Base-by-base conservation (phyloP, 1,140 invertebrate species). In the Meloidogyne hapla region DNA sequence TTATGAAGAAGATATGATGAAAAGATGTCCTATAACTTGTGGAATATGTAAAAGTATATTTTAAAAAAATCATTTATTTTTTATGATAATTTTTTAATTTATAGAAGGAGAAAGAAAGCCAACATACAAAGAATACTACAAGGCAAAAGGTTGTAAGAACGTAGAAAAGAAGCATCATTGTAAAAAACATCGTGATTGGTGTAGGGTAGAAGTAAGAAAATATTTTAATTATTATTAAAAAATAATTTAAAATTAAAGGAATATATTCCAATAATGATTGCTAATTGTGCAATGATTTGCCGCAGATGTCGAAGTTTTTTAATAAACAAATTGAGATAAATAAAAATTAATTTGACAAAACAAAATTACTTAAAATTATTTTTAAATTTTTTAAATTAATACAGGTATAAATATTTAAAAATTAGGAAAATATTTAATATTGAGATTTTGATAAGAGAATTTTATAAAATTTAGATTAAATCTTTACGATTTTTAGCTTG, bases 241-340 rank as follows among this genome's bases (percentile, higher is more conserved):
- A 21, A 56, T 42, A 42, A n/a, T 56, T 56, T 56, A 56, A 56
- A n/a, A 56, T n/a, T 56, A 56, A 56, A 56, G 48, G 48, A 56
- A 56, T 56, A 56, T 56, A n/a, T 56, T 56, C 18, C n/a, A n/a
- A n/a, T 56, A 56, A n/a, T 56, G 18, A 56, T 56, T 56, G n/a
- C n/a, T n/a, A 56, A 56, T 56, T 56, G 48, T 56, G 48, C 48
- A 21, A n/a, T 56, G 18, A 56, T 56, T 15, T 56, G 48, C n/a
- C 48, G 48, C 6, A 56, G 48, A 56, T 56, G 48, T 21, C 48
- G 48, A 4, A 56, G 48, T 56, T 56, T 56, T 56, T 56, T 56
- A 5, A 4, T 18, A 1, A 56, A 56, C 18, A 45, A 56, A 56
- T 56, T n/a, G 18, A 48, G 4, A 48, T n/a, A 56, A 56, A 6